phyloP scores from a whole-genome alignment of 2,888 invertebrate species.

The Heliconius erato region DNA sequence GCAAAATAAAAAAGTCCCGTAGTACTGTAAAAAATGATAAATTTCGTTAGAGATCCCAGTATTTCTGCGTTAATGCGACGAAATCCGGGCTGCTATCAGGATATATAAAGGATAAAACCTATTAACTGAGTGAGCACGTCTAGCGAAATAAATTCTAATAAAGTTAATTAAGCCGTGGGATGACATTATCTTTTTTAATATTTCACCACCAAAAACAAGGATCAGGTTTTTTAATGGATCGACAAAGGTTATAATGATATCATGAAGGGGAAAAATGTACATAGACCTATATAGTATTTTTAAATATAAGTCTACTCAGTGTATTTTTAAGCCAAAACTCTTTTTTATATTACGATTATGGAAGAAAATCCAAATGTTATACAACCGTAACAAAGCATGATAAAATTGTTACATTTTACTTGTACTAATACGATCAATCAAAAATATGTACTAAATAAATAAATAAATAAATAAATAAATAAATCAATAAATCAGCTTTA shows the following conservation, averaged over 20 bases:
- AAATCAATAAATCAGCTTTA: no score
- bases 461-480: no score
- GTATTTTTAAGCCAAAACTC: background rate
- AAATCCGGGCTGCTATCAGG: slow-evolving; percentile 57
- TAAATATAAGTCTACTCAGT: background rate
- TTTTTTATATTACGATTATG: background rate
- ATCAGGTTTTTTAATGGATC: slow-evolving; percentile 31
- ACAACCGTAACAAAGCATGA: background rate
- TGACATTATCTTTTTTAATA: slow-evolving; percentile 78
- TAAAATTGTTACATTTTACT: no score
- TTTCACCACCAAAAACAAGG: slow-evolving; percentile 57
- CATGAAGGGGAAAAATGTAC: background rate
- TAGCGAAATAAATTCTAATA: slow-evolving; percentile 81
- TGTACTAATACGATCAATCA: no score
- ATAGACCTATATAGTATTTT: background rate
- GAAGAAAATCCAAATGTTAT: background rate
- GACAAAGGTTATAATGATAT: slow-evolving; percentile 33
- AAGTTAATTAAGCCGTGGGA: slow-evolving; percentile 81
- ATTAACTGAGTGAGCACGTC: slow-evolving; percentile 69
- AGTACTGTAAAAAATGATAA: slow-evolving; percentile 48
- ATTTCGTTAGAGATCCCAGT: slow-evolving; percentile 44
- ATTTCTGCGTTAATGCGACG: slow-evolving; percentile 55
- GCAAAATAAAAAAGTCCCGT: slow-evolving; percentile 32
- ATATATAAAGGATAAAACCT: slow-evolving; percentile 63
- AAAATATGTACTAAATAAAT: no score